Base-by-base conservation (phyloP, 2,797 vertebrate species). In the Masticophis lateralis region DNA sequence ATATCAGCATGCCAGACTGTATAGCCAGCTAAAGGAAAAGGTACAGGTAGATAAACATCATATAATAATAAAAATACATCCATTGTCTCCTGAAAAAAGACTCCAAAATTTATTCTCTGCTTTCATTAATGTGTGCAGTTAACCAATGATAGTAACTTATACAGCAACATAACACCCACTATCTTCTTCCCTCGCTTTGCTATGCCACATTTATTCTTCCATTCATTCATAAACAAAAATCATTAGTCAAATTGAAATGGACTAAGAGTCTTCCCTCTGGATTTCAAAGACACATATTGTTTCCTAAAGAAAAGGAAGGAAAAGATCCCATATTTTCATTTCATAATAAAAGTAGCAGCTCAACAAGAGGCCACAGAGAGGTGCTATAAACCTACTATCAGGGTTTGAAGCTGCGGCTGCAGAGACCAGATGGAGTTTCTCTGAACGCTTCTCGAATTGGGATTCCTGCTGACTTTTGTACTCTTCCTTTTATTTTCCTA, bases 371-470 rank as follows among this genome's bases (percentile, higher is more conserved):
- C 97, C 98, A 98, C 97, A 97, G 69, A 97, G 98, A 97, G 98
- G 97, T 97, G 98, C 98, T 98, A 94, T 97, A 97, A 97, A 97
- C 96, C 95, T 96, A 95, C 94, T 91, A 20, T 95, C 97, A 74
- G 74, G 90, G 4, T 43, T 91, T 55, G 51, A 10, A 92, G 32
- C 86, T 92, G 60, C 89, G 25, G 93, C 69, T 89, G 28, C 51
- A 87, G 92, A 94, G 95, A 97, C 91, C 95, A 94, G 94, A 91
- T 5, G 93, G 69, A 94, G 96, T 94, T 94, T 96, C 93, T 92
- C 92, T 61, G 93, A 97, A 55, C 60, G 93, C 0, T 5, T 94
- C 51, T 97, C 47, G 91, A 94, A 95, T 94, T 93, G 96, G 90
- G 95, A 91, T 92, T 96, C 93, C 95, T 95, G 96, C 94, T 95